Base-by-base conservation (phyloP, 2,113 vertebrate genomes). In the Bubalus kerabau region DNA sequence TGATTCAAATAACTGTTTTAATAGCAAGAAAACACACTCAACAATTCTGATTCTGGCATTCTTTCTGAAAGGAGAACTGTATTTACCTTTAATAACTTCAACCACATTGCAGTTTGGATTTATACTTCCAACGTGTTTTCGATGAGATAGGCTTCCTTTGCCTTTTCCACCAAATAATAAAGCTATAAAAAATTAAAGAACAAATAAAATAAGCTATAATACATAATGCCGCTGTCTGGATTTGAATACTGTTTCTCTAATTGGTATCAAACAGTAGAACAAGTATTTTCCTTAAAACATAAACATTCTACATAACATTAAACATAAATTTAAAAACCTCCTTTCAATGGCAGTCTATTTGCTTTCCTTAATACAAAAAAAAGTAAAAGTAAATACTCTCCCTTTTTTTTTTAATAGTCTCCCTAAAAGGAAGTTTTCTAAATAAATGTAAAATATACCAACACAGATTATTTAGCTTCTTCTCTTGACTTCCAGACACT, bases 61-160 rank as follows among this genome's bases (percentile, higher is more conserved):
- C 87, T 62, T 97, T 97, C 96, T 94, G 36, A 90, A 96, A 54
- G 60, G 30, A 62, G 28, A 78, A 98, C 40, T 92, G 32, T 93
- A 90, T 97, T 99, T 98, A 99, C 99, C 99, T 99, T 97, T 99
- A 97, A 99, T 98, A 86, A 99, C 99, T 80, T 99, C 99, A 78
- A 99, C 99, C 94, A 99, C 99, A 17, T 98, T 97, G 98, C 99
- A 99, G 98, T 98, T 97, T 92, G 99, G 99, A 98, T 99, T 99
- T 30, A 99, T 99, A 97, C 99, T 99, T 98, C 99, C 99, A 46
- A 99, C 99, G 96, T 99, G 99, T 98, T 99, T 99, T 90, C 99
- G 99, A 97, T 99, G 99, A 86, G 99, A 99, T 67, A 99, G 99
- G 98, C 99, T 99, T 97, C 99, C 99, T 97, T 99, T 99, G 78